Evolutionary conservation across 1,140 invertebrate genomes (phyloP), one percentile per base, ranked within the genome.

Genomic region (Diorhabda carinulata): DNA sequence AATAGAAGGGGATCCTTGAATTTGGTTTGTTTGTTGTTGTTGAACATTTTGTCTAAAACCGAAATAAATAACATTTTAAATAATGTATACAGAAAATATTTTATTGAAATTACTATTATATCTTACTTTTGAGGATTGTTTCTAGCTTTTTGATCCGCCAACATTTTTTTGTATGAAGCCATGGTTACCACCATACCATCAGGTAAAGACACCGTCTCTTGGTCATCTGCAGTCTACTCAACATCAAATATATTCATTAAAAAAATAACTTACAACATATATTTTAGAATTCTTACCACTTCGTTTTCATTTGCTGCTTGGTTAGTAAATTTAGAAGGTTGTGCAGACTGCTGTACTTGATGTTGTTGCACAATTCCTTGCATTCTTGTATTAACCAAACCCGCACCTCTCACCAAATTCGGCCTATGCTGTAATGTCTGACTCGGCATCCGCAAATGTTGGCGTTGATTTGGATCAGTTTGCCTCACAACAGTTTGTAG

Each of bases 121-220:
- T 25, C 70, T 68, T 68, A 71, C 70, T 66, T 64, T 71, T 68
- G 56, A n/a, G 65, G 2, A 44, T 8, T 56, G 40, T n/a, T 64
- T 56, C 52, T 9, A 8, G 44, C 44, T 60, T 71, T 71, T 44
- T 69, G 67, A 40, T 68, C 64, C 2, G 64, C 47, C 57, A 74
- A 61, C 47, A 74, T 44, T 67, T 71, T 69, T 10, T 73, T 71
- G 44, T 75, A 73, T 52, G 62, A 61, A 40, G 64, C 42, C 7
- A 71, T 60, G 62, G 47, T 60, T 3, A 75, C 57, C 6, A 71
- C 57, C 42, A 56, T 68, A 9, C 71, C 73, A 70, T 73, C 72
- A 47, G 63, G 10, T 61, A 75, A 58, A 57, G 72, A 52, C 41
- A 75, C 61, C 5, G 62, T 57, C 52, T 72, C 68, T 45, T 74